Evolutionary conservation across 2,113 vertebrate genomes (phyloP).

Genomic region (Tylochromis polylepis): DNA sequence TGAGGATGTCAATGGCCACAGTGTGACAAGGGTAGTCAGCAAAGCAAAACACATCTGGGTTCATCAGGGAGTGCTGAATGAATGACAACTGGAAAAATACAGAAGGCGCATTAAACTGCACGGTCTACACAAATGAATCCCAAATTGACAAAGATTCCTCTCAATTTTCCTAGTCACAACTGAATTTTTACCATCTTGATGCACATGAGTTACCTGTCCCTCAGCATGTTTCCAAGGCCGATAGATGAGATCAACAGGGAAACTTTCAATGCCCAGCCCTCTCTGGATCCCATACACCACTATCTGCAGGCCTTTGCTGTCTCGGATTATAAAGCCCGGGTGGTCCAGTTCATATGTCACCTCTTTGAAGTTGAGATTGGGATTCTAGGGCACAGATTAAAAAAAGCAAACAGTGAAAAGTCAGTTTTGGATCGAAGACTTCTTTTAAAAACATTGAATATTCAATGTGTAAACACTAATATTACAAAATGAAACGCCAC

Average conservation of each 20-base stretch:
- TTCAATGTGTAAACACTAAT: not conserved
- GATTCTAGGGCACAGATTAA: constrained; percentile 76
- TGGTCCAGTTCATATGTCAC: constrained; percentile 98
- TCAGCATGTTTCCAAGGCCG: constrained; percentile 98
- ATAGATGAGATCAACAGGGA: constrained; percentile 96
- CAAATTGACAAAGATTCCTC: not conserved
- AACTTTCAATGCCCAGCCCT: constrained; percentile 92
- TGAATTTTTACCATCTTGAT: not conserved
- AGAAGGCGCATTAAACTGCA: not conserved
- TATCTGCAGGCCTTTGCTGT: constrained; percentile 94
- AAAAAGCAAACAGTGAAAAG: not conserved
- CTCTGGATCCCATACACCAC: constrained; percentile 97
- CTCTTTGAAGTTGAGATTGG: constrained; percentile 95
- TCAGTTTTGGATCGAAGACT: not conserved
- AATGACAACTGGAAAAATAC: constrained; percentile 84
- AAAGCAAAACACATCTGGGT: constrained; percentile 97
- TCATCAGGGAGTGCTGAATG: constrained; percentile 97
- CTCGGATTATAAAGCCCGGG: constrained; percentile 91
- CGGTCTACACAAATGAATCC: not conserved
- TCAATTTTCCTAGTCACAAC: not conserved
- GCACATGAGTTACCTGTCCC: constrained; percentile 81
- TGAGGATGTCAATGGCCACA: constrained; percentile 95
- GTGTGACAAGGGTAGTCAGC: constrained; percentile 95
- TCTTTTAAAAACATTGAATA: accelerated
- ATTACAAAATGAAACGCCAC: not conserved